phyloP scores from a whole-genome alignment of 2,113 vertebrate species.

The Bettongia penicillata region DNA sequence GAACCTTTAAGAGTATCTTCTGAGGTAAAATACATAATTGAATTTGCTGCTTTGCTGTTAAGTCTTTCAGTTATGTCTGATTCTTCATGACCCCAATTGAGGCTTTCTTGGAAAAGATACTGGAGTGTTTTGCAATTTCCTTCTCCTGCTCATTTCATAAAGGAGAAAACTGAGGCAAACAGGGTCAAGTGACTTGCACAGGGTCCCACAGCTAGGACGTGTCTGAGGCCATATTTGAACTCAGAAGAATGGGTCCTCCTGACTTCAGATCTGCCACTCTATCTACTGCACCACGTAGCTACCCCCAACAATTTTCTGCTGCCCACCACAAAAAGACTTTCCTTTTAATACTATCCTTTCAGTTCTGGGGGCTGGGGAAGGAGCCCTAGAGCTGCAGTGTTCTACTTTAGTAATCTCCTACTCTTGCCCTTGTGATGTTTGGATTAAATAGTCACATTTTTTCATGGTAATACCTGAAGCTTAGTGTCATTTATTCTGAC shows the following conservation, averaged over 20 bases:
- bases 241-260: neutral
- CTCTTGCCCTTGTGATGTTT: neutral
- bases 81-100: neutral
- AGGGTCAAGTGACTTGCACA: neutral
- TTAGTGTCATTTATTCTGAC: conserved; percentile 72
- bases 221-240: neutral
- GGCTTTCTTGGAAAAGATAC: neutral
- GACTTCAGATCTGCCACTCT: neutral
- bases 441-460: neutral
- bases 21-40: neutral
- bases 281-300: neutral
- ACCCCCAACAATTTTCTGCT: neutral
- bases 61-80: neutral
- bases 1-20: neutral
- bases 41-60: neutral
- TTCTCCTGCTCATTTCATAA: neutral
- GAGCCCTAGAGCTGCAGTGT: neutral
- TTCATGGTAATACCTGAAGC: neutral
- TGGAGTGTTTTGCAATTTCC: neutral
- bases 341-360: neutral
- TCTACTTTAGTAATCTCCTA: neutral
- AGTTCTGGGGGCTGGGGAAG: neutral
- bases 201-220: neutral
- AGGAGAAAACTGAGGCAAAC: neutral
- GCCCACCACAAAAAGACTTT: neutral